Evolutionary conservation across 1,140 invertebrate genomes (phyloP), one percentile per base, ranked within the genome.

Genomic region (Papilio glaucus): DNA sequence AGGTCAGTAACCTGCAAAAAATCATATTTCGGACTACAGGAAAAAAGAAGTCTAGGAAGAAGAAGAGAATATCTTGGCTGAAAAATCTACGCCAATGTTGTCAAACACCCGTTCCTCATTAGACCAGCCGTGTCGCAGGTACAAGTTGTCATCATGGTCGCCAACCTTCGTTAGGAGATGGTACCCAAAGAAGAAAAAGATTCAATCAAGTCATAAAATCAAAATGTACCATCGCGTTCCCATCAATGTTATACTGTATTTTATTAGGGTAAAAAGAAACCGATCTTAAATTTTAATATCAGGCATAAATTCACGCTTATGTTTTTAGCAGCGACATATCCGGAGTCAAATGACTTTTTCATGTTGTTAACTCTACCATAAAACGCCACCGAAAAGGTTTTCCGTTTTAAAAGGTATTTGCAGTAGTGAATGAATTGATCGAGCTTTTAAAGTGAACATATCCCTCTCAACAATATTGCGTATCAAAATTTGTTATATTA

Each of bases 271-370:
- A 12, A 53, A 61, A 63, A 37, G 37, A 63, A 63, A 63, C 33
- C 29, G 10, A 37, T 69, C 67, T 69, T 37, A 69, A 53, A 33
- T 49, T 49, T 69, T 69, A 53, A 69, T 69, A 69, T 38, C 24
- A 8, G 29, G 10, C 13, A 69, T 69, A 67, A 67, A 67, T 69
- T 69, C n/a, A 15, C 26, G 67, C 67, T 69, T 69, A 69, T 69
- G 67, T 69, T 69, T 69, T 69, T 69, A 49, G 15, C 67, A 33
- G 29, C 67, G 26, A 69, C 45, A 69, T 37, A 53, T 69, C 33
- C 67, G 26, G 45, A 69, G 67, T 69, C 67, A 53, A 69, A 69
- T 69, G 67, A 69, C 67, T 69, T 69, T 69, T 69, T 69, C 67
- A 69, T 69, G 67, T 69, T 69, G 41, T 69, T 69, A 69, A 69